phyloP scores from a whole-genome alignment of 2,888 invertebrate species.

The Phyllotreta striolata region DNA sequence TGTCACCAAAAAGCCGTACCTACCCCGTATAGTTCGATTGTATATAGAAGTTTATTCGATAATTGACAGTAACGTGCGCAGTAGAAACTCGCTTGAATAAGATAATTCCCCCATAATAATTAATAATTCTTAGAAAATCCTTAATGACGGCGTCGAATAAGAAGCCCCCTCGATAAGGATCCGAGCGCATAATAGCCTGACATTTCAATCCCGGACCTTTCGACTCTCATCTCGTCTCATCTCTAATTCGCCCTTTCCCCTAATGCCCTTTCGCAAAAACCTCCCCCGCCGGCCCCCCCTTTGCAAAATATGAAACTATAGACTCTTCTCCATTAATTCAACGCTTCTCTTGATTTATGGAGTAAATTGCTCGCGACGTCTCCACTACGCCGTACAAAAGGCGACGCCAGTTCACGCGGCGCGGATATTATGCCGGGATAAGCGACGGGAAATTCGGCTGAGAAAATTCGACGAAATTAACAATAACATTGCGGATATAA shows the following conservation, averaged over 20 bases:
- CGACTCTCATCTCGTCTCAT: constrained; percentile 6
- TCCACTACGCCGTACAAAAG: constrained; percentile 10
- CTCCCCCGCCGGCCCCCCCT: neutral
- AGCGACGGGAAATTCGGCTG: no score
- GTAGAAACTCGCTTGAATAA: no score
- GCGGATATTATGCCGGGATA: neutral
- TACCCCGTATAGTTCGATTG: no score
- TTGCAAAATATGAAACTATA: constrained; percentile 19
- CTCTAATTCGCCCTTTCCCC: neutral
- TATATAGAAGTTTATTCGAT: no score
- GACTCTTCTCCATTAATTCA: constrained; percentile 20
- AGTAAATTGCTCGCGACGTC: constrained; percentile 21
- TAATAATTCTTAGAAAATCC: no score
- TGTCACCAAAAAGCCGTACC: no score
- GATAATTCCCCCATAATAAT: no score
- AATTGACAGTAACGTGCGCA: no score
- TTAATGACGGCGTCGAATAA: no score
- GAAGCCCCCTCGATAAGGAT: no score
- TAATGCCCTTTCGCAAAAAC: constrained; percentile 14
- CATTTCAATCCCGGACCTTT: constrained; percentile 17
- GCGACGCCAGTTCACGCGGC: constrained; percentile 6
- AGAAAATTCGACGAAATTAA: no score
- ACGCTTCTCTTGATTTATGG: constrained; percentile 21
- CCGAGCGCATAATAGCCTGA: constrained; percentile 10
- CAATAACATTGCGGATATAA: no score